A percentile compares a stretch with the other conserved stretches of the same genome.
Evolutionary conservation across 2,888 invertebrate species (phyloP).

Genomic region (Cephus pygmeus): DNA sequence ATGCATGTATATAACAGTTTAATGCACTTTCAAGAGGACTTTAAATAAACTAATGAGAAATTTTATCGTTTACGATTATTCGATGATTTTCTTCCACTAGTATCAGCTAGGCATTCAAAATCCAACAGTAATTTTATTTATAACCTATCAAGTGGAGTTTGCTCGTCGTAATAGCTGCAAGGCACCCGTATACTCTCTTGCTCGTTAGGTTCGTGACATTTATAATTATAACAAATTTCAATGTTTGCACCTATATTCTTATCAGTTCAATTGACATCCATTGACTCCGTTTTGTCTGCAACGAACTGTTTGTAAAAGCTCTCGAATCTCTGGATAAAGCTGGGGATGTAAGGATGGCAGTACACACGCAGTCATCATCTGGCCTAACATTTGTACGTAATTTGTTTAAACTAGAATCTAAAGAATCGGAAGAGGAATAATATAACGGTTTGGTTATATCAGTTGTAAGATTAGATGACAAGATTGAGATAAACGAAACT

Average conservation of each 20-base stretch:
- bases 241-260: neutral
- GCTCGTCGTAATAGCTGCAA: neutral
- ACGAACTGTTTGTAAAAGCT: neutral
- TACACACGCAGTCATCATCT: neutral
- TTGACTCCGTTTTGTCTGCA: neutral
- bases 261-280: neutral
- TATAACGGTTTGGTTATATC: neutral
- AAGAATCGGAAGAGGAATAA: no score
- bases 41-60: constrained; percentile 37
- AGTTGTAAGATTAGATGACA: neutral
- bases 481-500: neutral
- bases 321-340: neutral
- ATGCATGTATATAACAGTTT: constrained; percentile 26
- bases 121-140: neutral
- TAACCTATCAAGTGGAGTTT: neutral
- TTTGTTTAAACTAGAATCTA: no score
- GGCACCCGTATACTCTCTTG: neutral
- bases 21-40: constrained; percentile 52
- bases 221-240: neutral
- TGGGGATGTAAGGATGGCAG: neutral
- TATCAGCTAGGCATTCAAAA: neutral
- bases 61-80: neutral
- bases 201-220: neutral
- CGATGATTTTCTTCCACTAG: neutral
- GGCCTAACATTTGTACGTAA: no score